A percentile compares a stretch with the other conserved stretches of the same genome.
phyloP scores from a whole-genome alignment of 2,797 vertebrate species.

The Carduelis carduelis region DNA sequence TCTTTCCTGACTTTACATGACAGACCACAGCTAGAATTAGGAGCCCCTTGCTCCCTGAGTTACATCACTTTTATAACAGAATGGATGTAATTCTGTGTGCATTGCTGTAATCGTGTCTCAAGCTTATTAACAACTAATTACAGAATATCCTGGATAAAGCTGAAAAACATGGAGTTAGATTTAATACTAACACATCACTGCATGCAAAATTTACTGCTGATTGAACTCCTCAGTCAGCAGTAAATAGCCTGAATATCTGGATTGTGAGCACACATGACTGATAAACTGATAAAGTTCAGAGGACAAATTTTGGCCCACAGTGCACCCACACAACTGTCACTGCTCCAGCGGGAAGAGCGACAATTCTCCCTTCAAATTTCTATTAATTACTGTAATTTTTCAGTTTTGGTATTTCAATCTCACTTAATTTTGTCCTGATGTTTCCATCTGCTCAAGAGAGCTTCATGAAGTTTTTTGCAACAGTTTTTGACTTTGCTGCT shows the following conservation, averaged over 20 bases:
- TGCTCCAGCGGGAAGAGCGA: background rate
- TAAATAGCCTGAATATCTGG: background rate
- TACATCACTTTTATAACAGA: background rate
- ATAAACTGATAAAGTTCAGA: background rate
- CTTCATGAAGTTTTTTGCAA: background rate
- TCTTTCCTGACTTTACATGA: background rate
- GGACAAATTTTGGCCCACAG: background rate
- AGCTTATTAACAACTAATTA: background rate
- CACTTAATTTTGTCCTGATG: background rate
- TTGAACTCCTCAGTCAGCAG: background rate
- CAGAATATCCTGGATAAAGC: background rate
- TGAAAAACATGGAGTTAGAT: background rate
- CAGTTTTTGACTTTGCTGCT: background rate
- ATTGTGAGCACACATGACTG: background rate
- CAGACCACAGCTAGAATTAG: background rate
- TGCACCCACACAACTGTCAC: background rate
- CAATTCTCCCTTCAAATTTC: background rate
- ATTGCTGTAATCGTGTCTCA: background rate
- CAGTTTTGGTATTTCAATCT: background rate
- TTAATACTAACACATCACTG: background rate
- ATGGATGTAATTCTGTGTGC: background rate
- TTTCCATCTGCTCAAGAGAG: slow-evolving; percentile 11
- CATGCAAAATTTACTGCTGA: background rate
- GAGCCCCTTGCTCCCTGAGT: background rate
- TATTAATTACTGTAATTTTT: background rate